Base-by-base conservation (phyloP, 2,888 invertebrate species). In the Pseudoips prasinana region DNA sequence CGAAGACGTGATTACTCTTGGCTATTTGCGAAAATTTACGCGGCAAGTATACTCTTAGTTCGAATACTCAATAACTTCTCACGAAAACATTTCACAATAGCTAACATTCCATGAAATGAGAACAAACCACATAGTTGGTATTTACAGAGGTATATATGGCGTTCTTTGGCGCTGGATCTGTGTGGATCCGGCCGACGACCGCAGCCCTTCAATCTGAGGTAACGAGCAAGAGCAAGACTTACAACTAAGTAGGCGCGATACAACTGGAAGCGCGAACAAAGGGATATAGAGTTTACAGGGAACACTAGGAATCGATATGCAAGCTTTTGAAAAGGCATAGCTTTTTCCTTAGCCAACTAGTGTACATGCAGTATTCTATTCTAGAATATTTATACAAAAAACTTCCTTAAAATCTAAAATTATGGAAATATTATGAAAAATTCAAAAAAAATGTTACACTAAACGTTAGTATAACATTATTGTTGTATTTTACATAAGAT, bases 191-290 rank as follows among this genome's bases (percentile, higher is more conserved):
- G 75, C 65, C 85, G 69, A 66, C 77, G 84, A 85, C 83, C 84
- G 82, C 73, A 68, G 68, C 61, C 67, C 79, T 83, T 84, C 85
- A 85, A 79, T 83, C 79, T 72, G 64, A 68, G 73, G 73, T 84
- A 86, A 84, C 82, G 69, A 83, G 83, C 72, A 58, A 57, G 60
- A 58, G 70, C 56, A 14, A 5, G 5, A 14, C 62, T 64, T 67
- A 64, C 65, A 64, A 57, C 65, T 78, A 81, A 84, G 79, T 78
- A 81, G 81, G 84, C 84, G 84, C 78, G 78, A 84, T 84, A 76
- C 76, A 80, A 75, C 73, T 67, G 64, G 53, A 47, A 58, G 60
- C 57, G 57, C 59, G 69, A 76, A 80, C 76, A 77, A 78, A 79
- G 76, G 73, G 67, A 73, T 70, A 62, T 54, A 55, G 57, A 52